A percentile compares a stretch with the other conserved stretches of the same genome.
Evolutionary conservation across 2,888 invertebrate species (phyloP).

Genomic region (Leptopilina myrica): DNA sequence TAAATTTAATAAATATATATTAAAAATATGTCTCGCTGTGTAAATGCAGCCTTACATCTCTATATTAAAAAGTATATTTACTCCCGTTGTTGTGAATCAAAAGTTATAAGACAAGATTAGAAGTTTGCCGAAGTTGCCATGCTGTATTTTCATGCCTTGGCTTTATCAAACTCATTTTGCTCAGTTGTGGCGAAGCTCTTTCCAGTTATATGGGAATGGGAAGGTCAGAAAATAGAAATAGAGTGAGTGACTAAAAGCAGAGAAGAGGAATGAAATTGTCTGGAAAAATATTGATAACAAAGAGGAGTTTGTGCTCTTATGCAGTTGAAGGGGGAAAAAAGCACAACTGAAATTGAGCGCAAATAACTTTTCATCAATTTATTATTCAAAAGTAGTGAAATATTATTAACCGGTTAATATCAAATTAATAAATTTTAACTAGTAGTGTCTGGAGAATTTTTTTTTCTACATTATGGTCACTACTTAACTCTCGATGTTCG

Average conservation of each 20-base stretch:
- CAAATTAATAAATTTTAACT: no score
- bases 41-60: not conserved
- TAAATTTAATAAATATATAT: not conserved
- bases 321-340: not conserved
- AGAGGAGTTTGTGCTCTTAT: not conserved
- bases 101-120: conserved; percentile 9
- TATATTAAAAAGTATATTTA: not conserved
- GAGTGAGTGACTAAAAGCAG: not conserved
- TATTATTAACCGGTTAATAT: no score
- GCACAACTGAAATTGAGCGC: not conserved
- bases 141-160: conserved; percentile 4
- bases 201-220: not conserved
- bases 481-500: not conserved
- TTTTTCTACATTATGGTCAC: conserved; percentile 17
- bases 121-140: conserved; percentile 20
- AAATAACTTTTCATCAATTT: not conserved
- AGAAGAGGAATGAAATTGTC: not conserved
- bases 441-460: conserved; percentile 1
- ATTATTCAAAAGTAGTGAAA: no score
- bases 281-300: conserved; percentile 12
- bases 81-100: not conserved
- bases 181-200: conserved; percentile 1
- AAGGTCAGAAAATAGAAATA: not conserved
- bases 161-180: conserved; percentile 22
- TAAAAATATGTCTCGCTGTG: not conserved